Evolutionary conservation across 2,113 vertebrate genomes (phyloP).

Genomic region (Pelecanus crispus): DNA sequence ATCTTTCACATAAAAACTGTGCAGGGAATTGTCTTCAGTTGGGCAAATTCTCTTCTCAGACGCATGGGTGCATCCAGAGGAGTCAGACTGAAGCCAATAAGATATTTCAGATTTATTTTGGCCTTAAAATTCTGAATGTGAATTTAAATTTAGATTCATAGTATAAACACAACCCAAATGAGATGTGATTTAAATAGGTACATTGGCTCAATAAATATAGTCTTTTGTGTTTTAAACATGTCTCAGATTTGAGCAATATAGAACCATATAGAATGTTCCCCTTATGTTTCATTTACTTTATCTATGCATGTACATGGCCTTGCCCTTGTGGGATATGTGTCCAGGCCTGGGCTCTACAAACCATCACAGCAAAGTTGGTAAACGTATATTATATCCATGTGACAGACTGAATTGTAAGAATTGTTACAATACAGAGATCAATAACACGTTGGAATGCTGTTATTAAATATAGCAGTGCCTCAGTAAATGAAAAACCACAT

Average conservation of each 20-base stretch:
- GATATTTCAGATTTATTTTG: neutral
- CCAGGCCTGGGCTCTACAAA: neutral
- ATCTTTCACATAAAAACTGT: neutral
- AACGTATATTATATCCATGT: neutral
- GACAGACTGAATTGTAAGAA: neutral
- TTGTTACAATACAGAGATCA: neutral
- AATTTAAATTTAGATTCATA: neutral
- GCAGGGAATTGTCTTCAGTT: neutral
- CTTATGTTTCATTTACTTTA: accelerated
- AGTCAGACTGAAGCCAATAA: neutral
- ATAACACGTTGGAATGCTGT: neutral
- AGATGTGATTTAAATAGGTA: neutral
- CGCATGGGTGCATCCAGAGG: accelerated
- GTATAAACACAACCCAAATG: accelerated
- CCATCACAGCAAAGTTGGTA: neutral
- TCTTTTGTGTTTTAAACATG: neutral
- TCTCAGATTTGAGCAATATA: neutral
- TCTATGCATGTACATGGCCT: neutral
- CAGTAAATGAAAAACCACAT: neutral
- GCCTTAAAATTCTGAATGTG: neutral
- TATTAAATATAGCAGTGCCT: neutral
- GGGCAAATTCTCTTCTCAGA: neutral
- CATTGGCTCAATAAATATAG: neutral
- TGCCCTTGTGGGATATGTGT: neutral
- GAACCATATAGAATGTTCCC: accelerated